phyloP scores from a whole-genome alignment of 2,113 vertebrate genomes.

The Oryctolagus cuniculus region DNA sequence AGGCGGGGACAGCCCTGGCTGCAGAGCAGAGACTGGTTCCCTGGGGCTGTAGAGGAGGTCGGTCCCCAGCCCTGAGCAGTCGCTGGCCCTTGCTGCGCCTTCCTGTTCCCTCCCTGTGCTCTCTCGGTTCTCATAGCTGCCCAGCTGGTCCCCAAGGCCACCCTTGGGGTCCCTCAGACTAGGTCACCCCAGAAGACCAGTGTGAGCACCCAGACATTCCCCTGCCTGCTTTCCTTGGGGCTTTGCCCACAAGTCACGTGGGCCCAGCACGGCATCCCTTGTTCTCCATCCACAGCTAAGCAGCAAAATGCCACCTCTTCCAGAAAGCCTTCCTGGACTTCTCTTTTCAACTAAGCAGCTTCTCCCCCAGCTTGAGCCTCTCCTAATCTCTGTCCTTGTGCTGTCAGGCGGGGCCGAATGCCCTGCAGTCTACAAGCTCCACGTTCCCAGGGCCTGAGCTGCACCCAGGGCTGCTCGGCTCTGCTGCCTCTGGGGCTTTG shows the following conservation, averaged over 20 bases:
- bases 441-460: accelerated
- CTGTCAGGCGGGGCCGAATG: background rate
- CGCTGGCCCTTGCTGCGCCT: background rate
- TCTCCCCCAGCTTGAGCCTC: background rate
- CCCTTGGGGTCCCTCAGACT: background rate
- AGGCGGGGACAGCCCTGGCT: background rate
- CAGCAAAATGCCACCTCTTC: background rate
- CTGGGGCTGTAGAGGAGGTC: background rate
- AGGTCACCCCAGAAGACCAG: background rate
- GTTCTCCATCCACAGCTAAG: background rate
- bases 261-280: background rate
- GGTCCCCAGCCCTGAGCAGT: too few species aligned
- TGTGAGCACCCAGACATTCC: background rate
- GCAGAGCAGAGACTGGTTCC: accelerated
- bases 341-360: background rate
- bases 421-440: background rate
- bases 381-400: background rate
- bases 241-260: background rate
- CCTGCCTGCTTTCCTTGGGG: background rate
- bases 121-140: background rate
- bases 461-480: background rate
- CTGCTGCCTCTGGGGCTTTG: background rate
- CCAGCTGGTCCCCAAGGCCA: background rate
- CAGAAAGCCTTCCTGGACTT: conserved; percentile 10
- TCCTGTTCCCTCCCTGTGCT: background rate